Conservation (phyloP, 2,888 invertebrate genomes). For the Tachina lurida region DNA sequence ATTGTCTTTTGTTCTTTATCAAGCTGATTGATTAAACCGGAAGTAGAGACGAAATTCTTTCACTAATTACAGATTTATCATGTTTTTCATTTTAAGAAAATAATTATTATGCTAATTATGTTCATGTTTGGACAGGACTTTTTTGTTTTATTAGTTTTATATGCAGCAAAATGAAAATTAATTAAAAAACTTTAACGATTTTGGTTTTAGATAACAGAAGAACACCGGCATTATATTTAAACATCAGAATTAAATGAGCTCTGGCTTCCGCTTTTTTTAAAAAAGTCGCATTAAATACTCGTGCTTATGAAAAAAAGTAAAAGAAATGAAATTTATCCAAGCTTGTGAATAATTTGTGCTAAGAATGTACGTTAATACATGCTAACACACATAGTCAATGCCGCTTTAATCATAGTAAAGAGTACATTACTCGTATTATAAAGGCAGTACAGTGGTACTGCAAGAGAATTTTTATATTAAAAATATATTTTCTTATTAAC, state of each 20-base stretch:
- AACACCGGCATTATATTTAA: conserved; percentile 28
- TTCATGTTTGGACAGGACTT: conserved; percentile 24
- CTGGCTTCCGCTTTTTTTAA: conserved; percentile 44
- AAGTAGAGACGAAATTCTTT: neutral
- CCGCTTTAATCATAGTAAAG: neutral
- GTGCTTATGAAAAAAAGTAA: neutral
- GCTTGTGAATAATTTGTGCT: conserved; percentile 43
- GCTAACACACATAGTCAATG: neutral
- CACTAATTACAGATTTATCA: neutral
- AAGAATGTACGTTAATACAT: neutral
- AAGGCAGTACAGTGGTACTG: no score
- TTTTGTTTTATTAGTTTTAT: conserved; percentile 21
- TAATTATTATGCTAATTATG: conserved; percentile 1
- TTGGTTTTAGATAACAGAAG: conserved; percentile 1
- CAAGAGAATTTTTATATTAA: no score
- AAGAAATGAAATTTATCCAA: conserved; percentile 33
- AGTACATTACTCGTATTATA: no score
- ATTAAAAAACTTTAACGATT: conserved; percentile 49
- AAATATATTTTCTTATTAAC: no score
- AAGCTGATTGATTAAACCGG: conserved; percentile 4
- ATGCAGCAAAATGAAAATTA: conserved; percentile 48
- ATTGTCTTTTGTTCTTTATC: neutral
- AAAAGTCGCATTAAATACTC: conserved; percentile 35
- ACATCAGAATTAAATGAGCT: conserved; percentile 43
- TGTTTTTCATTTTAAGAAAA: neutral